Conservation (phyloP, 2,888 invertebrate species). For the Cheilosia grossa region DNA sequence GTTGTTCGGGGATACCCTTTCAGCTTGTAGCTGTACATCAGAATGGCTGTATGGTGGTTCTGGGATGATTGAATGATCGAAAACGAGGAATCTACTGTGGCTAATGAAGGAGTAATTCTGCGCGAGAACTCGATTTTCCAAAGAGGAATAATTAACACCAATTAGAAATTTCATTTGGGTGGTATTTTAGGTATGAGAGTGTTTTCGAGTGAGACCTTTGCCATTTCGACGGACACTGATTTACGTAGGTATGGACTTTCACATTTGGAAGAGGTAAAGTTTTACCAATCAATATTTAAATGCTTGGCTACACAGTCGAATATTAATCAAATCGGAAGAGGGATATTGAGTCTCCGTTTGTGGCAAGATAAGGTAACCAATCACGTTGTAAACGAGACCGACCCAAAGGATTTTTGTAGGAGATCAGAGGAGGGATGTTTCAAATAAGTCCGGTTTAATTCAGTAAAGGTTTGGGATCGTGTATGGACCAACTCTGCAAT, state of each 20-base stretch:
- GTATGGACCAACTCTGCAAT: no score
- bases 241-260: slow-evolving; percentile 3
- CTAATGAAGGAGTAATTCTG: slow-evolving; percentile 51
- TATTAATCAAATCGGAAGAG: not conserved
- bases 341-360: not conserved
- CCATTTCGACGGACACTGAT: slow-evolving; percentile 1
- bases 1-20: not conserved
- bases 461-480: no score
- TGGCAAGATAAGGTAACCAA: no score
- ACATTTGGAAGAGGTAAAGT: not conserved
- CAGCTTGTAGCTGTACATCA: not conserved
- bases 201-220: slow-evolving; percentile 27
- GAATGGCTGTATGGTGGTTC: not conserved
- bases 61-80: slow-evolving; percentile 47
- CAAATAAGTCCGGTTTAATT: no score
- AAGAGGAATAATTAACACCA: slow-evolving; percentile 63
- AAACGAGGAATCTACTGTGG: slow-evolving; percentile 19
- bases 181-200: slow-evolving; percentile 16
- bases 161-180: slow-evolving; percentile 49
- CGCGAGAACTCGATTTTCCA: slow-evolving; percentile 40
- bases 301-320: not conserved
- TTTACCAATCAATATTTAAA: not conserved
- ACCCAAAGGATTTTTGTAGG: no score
- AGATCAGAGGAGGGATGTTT: no score
- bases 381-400: no score